phyloP scores from a whole-genome alignment of 1,140 invertebrate genomes.

The Calephelis virginiensis region DNA sequence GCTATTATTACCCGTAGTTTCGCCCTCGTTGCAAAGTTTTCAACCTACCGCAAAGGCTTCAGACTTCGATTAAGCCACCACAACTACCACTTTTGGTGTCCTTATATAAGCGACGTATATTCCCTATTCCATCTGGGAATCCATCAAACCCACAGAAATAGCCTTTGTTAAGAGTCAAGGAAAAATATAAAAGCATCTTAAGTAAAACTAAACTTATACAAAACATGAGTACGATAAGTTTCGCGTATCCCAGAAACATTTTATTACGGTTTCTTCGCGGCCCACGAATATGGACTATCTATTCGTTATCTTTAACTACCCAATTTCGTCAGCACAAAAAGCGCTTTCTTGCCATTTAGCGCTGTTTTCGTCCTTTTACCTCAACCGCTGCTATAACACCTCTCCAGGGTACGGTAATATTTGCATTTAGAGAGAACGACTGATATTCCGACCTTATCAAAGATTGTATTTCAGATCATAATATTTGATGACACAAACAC shows the following conservation, averaged over 20 bases:
- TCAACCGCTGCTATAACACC: conserved; percentile 70
- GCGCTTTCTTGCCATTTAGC: conserved; percentile 68
- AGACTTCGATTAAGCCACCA: too few species aligned
- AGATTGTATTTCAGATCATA: conserved; percentile 57
- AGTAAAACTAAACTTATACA: background rate
- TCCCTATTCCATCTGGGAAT: too few species aligned
- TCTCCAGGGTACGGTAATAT: conserved; percentile 70
- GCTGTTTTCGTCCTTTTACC: conserved; percentile 68
- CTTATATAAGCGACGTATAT: too few species aligned
- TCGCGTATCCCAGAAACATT: conserved; percentile 8
- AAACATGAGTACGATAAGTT: conserved; percentile 13
- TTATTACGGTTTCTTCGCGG: background rate
- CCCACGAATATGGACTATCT: conserved; percentile 31
- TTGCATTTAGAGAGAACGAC: conserved; percentile 75
- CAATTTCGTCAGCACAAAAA: conserved; percentile 68
- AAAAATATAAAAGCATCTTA: too few species aligned
- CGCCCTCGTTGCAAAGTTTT: too few species aligned
- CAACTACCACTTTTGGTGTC: too few species aligned
- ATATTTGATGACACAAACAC: conserved; percentile 4
- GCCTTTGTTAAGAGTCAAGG: too few species aligned
- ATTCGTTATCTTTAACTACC: conserved; percentile 67
- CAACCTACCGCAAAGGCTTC: too few species aligned
- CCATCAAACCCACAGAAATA: too few species aligned
- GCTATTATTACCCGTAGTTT: too few species aligned
- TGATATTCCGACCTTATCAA: conserved; percentile 74